Evolutionary conservation across 2,888 invertebrate species (phyloP), one percentile per base, ranked within the genome.

Genomic region (Machimus rusticus): DNA sequence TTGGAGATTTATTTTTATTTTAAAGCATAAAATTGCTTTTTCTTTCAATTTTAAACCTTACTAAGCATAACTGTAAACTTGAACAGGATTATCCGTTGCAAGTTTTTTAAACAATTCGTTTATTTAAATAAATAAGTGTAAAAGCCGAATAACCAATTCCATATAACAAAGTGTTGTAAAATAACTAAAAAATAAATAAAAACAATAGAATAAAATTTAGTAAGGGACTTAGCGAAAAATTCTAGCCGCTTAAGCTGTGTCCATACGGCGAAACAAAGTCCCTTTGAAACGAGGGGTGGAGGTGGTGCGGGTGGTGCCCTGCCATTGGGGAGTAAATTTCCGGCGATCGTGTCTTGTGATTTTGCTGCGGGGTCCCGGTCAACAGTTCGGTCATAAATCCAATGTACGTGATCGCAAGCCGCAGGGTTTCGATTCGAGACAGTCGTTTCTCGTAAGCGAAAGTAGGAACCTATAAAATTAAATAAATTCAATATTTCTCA

Each of bases 371-470:
- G 0, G 95, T 94, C 2, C 96, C 96, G 89, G 95, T 95, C 16
- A 98, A 93, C 6, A 99, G 93, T 91, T 99, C 98, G 39, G 97
- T 96, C 99, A 99, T 99, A 93, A 99, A 99, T 89, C 97, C 96
- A 91, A 99, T 99, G 93, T 99, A 99, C 0, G 98, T 98, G 90
- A 99, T 98, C 86, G 99, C 99, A 90, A 99, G 93, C 0, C 98
- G 95, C 0, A 99, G 94, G 0, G 99, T 99, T 93, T 99, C 99
- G 91, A 99, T 99, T 89, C 99, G 95, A 0, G 98, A 99, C 1
- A 99, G 94, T 0, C 98, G 95, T 92, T 99, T 99, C 93, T 99
- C 99, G 92, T 99, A 99, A 0, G 99, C 98, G 91, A 99, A 99
- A 0, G 99, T 99, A 28, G 99, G 99, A 5, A 98, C 96, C 96